Conservation (phyloP, 2,888 invertebrate species). For the Poecilobothrus nobilitatus region DNA sequence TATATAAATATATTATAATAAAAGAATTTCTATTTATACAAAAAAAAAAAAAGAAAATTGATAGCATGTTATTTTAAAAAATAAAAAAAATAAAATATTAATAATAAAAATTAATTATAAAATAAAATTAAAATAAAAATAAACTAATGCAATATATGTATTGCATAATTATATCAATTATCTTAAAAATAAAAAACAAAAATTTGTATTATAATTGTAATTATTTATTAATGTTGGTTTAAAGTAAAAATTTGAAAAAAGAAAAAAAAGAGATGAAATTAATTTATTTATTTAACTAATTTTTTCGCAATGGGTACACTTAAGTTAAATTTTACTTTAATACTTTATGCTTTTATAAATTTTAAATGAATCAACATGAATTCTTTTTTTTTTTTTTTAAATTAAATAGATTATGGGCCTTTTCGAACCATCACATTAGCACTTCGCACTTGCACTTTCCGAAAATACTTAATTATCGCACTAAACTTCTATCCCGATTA, state of each 20-base stretch:
- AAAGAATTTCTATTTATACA: neutral
- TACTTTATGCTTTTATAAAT: no score
- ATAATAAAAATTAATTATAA: neutral
- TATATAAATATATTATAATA: neutral
- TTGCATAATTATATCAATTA: neutral
- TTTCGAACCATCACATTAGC: no score
- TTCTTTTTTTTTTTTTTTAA: no score
- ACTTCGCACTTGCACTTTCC: no score
- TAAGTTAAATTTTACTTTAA: no score
- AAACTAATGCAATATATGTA: neutral
- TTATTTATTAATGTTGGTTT: slow-evolving; percentile 2
- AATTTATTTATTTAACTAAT: neutral
- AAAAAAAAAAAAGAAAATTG: neutral
- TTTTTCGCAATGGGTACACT: no score
- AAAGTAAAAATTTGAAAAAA: neutral
- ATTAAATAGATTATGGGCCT: no score
- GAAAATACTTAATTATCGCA: no score
- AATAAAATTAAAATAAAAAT: neutral
- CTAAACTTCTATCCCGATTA: no score
- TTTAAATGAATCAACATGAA: no score
- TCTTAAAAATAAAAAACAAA: neutral
- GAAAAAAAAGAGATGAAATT: neutral
- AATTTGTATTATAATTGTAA: neutral
- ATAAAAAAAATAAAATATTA: neutral
- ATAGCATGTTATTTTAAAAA: neutral